Evolutionary conservation across 2,888 invertebrate genomes (phyloP), one percentile per base, ranked within the genome.

Genomic region (Cyrtodaria siliqua): DNA sequence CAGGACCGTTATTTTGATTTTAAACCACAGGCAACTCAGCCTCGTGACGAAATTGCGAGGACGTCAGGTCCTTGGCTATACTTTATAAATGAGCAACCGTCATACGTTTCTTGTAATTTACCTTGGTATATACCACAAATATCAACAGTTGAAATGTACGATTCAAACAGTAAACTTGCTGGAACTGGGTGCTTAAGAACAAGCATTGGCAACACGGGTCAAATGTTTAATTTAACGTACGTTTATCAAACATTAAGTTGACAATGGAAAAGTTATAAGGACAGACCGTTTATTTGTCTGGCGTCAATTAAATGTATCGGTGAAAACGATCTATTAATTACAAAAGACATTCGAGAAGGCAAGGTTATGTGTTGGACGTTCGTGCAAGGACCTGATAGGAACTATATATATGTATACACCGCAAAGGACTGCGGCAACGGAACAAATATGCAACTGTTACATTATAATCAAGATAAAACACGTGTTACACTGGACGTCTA

Each of bases 51-150:
- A 16, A 72, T 78, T n/a, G 72, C 69, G 9, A 42, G 68, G n/a
- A 69, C 72, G 0, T 63, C 70, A 1, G 69, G 74, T 8, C 81
- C 81, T 14, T 81, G 81, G 81, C 33, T 57, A 6, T 81, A 81
- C 40, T 78, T 67, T 26, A 66, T 81, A 14, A 68, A 72, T n/a
- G 66, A 78, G 14, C 44, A 61, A 42, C 75, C 78, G 24, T 60
- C 67, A 29, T 75, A 68, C 42, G 75, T 75, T 2, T 57, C 78
- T 6, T 81, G 81, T 27, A 78, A 78, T 42, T 44, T 81, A 20
- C 81, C 81, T 0, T 81, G 81, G 81, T 81, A 78, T 53, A 78
- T 81, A 27, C 75, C 71, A 16, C 75, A 81, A n/a, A 57, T 72
- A 2, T 75, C 78, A 2, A 64, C 61, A 20, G 77, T 78, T 33